Base-by-base conservation (phyloP, 2,113 vertebrate genomes). In the Dinomys branickii region DNA sequence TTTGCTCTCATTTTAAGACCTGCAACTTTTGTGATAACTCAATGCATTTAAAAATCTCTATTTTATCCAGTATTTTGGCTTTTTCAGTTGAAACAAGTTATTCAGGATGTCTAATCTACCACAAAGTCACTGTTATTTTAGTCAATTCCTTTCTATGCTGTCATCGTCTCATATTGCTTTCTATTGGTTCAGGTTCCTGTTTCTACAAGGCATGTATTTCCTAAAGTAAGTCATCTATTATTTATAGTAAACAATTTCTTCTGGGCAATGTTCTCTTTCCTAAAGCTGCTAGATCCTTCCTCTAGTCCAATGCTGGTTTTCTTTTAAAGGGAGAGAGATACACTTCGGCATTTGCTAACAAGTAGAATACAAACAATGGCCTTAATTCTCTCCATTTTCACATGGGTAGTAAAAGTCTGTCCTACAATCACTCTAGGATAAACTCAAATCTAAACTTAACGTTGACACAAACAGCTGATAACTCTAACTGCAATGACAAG, bases 61-160 rank as follows among this genome's bases (percentile, higher is more conserved):
- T 80, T 94, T 93, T 97, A 86, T 69, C 50, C 11, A 89, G 52
- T 44, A 90, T 69, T 65, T 94, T 82, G 59, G 63, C 33, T 81
- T 92, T 81, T 63, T 52, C 52, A 71, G 52, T 44, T 88, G 77
- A 59, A 91, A 92, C 54, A 82, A 71, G 5, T 90, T 95, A 78
- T 47, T 96, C 10, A 67, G 89, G 81, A 75, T 75, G 94, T 77
- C 47, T 65, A 81, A 77, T 84, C 26, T 44, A 94, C 13, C 69
- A 88, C 5, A 75, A 0, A 84, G 47, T 59, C 47, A 73, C 3
- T 80, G 44, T 80, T 71, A 78, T 52, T 94, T 95, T 82, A 85
- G 78, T 33, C 47, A 87, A 59, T 73, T 77, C 14, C 13, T 28
- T 82, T 80, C 85, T 63, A 35, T 28, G 61, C 71, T 91, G 22